Conservation (phyloP, 2,113 vertebrate genomes). For the Cathartes aura region DNA sequence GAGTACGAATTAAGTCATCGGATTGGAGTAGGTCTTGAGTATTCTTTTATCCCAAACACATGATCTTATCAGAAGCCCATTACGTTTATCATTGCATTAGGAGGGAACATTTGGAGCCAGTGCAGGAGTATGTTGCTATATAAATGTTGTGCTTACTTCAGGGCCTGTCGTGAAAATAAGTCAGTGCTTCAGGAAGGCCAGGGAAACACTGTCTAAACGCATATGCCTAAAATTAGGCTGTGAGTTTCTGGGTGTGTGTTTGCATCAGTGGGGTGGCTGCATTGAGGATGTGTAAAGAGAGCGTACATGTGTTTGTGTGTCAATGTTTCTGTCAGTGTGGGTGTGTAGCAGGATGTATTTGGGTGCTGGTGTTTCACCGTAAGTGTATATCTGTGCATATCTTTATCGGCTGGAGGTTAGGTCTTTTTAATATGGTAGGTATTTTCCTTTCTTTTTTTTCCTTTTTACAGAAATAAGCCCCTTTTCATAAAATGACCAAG, state of each 20-base stretch:
- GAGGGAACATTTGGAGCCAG: conserved; percentile 45
- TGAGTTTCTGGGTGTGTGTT: neutral
- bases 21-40: conserved; percentile 33
- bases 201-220: neutral
- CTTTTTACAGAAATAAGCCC: neutral
- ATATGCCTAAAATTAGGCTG: conserved; percentile 10
- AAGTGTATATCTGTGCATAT: neutral
- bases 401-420: neutral
- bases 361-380: neutral
- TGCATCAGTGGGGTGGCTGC: neutral
- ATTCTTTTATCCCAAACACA: conserved; percentile 51
- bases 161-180: neutral
- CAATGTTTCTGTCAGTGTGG: neutral
- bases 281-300: neutral
- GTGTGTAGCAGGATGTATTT: neutral
- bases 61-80: conserved; percentile 50
- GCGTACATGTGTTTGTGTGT: neutral
- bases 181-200: neutral
- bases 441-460: neutral
- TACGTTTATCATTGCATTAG: conserved; percentile 43
- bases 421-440: neutral
- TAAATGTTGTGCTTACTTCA: conserved; percentile 45
- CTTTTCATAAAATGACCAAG: neutral
- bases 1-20: conserved; percentile 49
- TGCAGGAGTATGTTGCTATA: neutral